Conservation (phyloP, 2,113 vertebrate genomes). For the Bombycilla garrulus region DNA sequence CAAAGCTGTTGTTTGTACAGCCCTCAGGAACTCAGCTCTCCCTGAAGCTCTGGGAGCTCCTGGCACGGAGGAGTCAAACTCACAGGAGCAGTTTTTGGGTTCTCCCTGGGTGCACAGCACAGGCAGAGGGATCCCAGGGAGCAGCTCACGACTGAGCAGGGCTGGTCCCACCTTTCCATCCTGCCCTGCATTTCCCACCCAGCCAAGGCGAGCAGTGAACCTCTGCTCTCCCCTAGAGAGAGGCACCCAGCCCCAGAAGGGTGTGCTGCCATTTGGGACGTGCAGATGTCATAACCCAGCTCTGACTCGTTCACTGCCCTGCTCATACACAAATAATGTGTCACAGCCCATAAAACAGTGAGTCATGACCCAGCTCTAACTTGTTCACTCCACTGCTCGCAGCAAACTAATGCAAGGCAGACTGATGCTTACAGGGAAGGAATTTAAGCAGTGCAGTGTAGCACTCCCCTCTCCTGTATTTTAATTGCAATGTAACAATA, state of each 20-base stretch:
- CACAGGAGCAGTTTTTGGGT: background rate
- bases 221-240: background rate
- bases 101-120: background rate
- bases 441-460: background rate
- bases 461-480: background rate
- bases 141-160: accelerated
- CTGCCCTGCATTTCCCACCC: background rate
- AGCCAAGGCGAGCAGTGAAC: accelerated
- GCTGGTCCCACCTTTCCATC: background rate
- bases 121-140: accelerated
- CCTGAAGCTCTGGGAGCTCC: accelerated
- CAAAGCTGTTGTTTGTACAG: background rate
- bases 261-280: background rate
- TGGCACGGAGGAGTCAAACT: background rate
- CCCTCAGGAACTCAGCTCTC: background rate
- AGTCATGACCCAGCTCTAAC: conserved; percentile 19
- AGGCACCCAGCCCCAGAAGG: background rate
- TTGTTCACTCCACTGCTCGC: background rate
- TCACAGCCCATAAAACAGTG: background rate
- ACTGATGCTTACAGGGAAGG: background rate
- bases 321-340: background rate
- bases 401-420: background rate
- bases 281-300: background rate
- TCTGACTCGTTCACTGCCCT: background rate
- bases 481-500: background rate